A percentile compares a stretch with the other conserved stretches of the same genome.
phyloP scores from a whole-genome alignment of 2,888 invertebrate species.

The Sabatieria punctata region DNA sequence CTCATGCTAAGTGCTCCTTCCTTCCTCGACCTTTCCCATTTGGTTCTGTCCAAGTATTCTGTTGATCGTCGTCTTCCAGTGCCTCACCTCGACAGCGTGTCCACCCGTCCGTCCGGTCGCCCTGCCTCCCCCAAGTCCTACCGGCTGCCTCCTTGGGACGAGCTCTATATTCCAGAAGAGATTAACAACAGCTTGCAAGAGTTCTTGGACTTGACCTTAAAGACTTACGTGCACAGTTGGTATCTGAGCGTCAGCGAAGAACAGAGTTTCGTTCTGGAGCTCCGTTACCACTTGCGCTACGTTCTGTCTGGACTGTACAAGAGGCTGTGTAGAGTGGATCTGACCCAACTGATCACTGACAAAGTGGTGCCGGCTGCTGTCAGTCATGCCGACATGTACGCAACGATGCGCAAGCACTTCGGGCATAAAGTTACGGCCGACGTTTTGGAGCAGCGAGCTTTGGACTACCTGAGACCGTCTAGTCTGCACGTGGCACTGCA shows the following conservation, averaged over 20 bases:
- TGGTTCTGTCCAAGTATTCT: no score
- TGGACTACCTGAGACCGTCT: slow-evolving; percentile 4
- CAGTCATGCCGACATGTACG: not conserved
- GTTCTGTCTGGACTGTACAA: not conserved
- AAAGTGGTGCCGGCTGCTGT: not conserved
- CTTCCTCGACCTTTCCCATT: no score
- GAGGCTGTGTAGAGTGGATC: not conserved
- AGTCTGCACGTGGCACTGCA: not conserved
- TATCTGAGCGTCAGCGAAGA: not conserved
- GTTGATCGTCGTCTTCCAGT: no score
- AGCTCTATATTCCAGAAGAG: not conserved
- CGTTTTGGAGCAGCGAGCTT: slow-evolving; percentile 5
- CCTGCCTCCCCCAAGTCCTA: no score
- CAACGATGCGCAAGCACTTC: not conserved
- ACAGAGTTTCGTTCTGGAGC: not conserved
- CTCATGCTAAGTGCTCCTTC: no score
- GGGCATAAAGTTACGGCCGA: not conserved
- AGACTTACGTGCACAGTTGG: not conserved
- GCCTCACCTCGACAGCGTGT: no score
- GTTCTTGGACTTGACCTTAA: slow-evolving; percentile 1
- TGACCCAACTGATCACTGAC: not conserved
- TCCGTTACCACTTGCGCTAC: not conserved
- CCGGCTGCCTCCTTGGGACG: not conserved
- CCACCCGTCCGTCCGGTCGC: no score
- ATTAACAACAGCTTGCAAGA: not conserved